phyloP scores from a whole-genome alignment of 2,797 vertebrate genomes.

The Artibeus jamaicensis region DNA sequence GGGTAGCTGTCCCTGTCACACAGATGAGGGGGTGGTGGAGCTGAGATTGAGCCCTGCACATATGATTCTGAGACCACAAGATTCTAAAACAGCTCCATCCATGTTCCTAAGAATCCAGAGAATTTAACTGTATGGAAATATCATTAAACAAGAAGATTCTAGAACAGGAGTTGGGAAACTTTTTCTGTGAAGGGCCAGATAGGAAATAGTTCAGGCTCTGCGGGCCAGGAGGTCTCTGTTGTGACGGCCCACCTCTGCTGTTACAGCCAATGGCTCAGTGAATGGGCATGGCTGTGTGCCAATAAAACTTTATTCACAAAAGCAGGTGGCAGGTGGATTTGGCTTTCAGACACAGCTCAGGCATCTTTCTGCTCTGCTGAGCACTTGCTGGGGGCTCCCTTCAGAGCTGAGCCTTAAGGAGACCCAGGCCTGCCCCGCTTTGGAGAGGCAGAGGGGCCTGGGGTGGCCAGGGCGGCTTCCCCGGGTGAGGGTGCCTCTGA shows the following conservation, averaged over 20 bases:
- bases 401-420: background rate
- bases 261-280: background rate
- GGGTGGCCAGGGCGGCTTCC: background rate
- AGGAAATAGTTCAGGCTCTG: background rate
- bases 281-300: background rate
- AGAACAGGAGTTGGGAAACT: background rate
- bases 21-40: background rate
- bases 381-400: background rate
- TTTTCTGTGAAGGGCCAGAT: background rate
- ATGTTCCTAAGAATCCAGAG: background rate
- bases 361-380: background rate
- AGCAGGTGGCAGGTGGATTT: background rate
- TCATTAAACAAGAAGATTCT: background rate
- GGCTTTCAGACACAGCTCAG: background rate
- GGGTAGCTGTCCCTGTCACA: background rate
- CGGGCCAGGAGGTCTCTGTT: background rate
- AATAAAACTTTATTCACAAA: constrained; percentile 35
- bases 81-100: background rate
- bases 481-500: background rate
- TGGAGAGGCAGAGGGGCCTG: background rate
- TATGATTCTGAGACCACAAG: background rate
- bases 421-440: background rate
- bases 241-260: background rate
- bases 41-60: background rate
- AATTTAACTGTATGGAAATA: background rate